These are phyloP conservation scores for Micromys minutus DNA, from an alignment of 2,113 vertebrate species.

Conservation along the genomic window DNA sequence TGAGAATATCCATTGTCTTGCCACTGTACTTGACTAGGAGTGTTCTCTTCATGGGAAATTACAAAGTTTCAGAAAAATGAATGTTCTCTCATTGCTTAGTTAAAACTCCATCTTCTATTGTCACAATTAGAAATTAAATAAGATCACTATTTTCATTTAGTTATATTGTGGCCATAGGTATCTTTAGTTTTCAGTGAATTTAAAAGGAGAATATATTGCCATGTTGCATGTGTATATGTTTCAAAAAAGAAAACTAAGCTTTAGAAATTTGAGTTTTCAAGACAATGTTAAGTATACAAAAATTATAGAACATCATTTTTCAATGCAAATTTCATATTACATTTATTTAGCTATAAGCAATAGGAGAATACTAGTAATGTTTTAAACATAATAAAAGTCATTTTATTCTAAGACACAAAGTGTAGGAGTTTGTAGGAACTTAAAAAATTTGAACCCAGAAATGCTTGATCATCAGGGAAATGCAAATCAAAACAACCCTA, in stretches of 20 bases:
- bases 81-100: background rate
- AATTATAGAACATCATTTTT: background rate
- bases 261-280: background rate
- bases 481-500: too few relatives aligned
- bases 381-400: slow-evolving; percentile 15
- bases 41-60: background rate
- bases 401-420: background rate
- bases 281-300: slow-evolving; percentile 9
- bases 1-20: background rate
- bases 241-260: background rate
- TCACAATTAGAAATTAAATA: background rate
- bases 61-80: background rate
- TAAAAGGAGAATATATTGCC: background rate
- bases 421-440: background rate
- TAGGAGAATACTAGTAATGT: background rate
- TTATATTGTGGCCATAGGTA: background rate
- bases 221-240: background rate
- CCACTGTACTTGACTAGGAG: background rate
- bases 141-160: background rate
- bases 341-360: background rate
- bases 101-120: background rate
- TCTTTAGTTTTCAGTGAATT: background rate
- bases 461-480: too few relatives aligned
- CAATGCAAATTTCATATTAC: background rate
- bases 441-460: background rate